Evolutionary conservation across 2,888 invertebrate genomes (phyloP).

Genomic region (Cecidostiba fungosa): DNA sequence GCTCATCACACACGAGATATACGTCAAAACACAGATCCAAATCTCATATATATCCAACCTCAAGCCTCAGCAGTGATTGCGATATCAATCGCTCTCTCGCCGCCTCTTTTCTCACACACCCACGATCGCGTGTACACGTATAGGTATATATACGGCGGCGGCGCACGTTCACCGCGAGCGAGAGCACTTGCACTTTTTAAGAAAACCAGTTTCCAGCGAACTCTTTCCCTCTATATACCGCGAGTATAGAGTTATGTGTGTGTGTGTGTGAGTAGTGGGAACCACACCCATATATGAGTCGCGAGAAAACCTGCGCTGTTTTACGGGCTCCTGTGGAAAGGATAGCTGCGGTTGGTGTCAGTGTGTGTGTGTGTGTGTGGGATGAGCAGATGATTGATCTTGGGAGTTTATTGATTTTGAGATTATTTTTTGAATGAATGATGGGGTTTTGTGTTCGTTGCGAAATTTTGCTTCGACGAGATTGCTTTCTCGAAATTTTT

Average conservation of each 20-base stretch:
- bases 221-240: conserved; percentile 39
- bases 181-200: conserved; percentile 77
- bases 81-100: conserved; percentile 48
- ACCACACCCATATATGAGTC: conserved; percentile 66
- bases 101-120: conserved; percentile 41
- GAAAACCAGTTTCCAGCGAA: conserved; percentile 69
- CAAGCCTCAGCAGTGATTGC: conserved; percentile 37
- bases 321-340: not conserved
- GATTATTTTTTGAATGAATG: not conserved
- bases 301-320: conserved; percentile 59
- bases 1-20: not conserved
- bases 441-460: not conserved
- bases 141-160: not conserved
- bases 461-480: not conserved
- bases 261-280: conserved; percentile 38
- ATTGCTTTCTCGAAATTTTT: not conserved
- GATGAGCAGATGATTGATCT: not conserved
- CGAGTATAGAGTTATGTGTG: not conserved
- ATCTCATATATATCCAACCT: conserved; percentile 13
- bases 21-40: conserved; percentile 13
- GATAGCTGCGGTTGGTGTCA: not conserved
- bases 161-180: conserved; percentile 37
- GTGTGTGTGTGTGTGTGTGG: not conserved
- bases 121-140: not conserved
- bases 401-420: not conserved